These are phyloP conservation scores for Neofelis nebulosa DNA, from an alignment of 2,113 vertebrate genomes.

Conservation along the genomic window DNA sequence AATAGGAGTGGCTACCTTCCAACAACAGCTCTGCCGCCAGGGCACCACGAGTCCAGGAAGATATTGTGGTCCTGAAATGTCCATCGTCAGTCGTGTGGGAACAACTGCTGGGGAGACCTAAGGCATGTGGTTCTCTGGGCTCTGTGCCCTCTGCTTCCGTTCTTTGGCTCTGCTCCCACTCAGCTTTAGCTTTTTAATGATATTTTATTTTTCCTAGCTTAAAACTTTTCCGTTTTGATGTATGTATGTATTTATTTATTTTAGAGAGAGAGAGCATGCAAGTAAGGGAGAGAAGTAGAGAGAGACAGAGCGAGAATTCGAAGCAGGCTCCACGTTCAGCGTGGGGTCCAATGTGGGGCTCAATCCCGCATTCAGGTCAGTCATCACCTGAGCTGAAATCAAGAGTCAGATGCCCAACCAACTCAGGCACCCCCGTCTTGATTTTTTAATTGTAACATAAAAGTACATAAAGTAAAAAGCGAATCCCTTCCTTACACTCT, in stretches of 20 bases:
- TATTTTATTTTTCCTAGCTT: not conserved
- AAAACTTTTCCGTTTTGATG: not conserved
- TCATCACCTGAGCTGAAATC: no score
- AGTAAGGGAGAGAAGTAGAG: no score
- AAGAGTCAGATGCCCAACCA: no score
- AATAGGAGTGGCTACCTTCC: rapidly evolving
- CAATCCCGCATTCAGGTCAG: no score
- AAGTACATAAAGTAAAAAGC: not conserved
- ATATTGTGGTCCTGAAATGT: not conserved
- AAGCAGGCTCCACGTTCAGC: no score
- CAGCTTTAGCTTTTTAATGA: not conserved
- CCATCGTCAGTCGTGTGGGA: no score
- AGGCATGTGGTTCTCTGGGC: not conserved
- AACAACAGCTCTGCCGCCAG: not conserved
- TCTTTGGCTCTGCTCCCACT: not conserved
- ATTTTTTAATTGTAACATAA: not conserved
- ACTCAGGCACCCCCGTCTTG: not conserved
- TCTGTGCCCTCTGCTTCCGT: not conserved
- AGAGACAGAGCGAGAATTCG: no score
- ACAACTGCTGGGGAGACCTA: not conserved
- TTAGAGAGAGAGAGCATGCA: no score
- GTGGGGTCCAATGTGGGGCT: no score
- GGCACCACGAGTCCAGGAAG: not conserved
- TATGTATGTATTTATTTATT: no score
- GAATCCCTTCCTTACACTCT: not conserved